Evolutionary conservation across 1,140 invertebrate genomes (phyloP).

Genomic region (Papilio dardanus): DNA sequence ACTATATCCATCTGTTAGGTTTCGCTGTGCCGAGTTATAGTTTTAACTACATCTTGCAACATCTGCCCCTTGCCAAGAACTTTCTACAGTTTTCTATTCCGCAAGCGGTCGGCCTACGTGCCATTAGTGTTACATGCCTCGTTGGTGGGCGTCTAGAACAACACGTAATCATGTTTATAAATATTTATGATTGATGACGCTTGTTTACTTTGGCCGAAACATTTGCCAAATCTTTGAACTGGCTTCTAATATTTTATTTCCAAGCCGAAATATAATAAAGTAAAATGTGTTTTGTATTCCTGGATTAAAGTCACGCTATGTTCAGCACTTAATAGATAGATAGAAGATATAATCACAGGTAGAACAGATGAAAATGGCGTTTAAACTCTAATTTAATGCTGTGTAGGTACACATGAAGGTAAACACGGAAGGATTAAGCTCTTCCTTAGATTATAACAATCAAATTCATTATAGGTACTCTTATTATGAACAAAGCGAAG

Average conservation of each 20-base stretch:
- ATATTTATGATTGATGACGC: conserved; percentile 32
- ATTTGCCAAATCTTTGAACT: background rate
- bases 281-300: too few relatives aligned
- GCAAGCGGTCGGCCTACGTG: conserved; percentile 44
- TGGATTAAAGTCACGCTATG: too few relatives aligned
- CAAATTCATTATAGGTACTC: background rate
- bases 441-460: too few relatives aligned
- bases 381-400: background rate
- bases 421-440: too few relatives aligned
- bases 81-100: conserved; percentile 55
- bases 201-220: conserved; percentile 35
- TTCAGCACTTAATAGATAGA: background rate
- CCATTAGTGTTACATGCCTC: conserved; percentile 46
- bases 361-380: background rate
- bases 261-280: background rate
- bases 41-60: conserved; percentile 34
- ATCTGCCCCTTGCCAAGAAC: conserved; percentile 49
- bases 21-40: conserved; percentile 19
- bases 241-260: background rate
- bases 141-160: conserved; percentile 42
- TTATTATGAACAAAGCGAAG: background rate
- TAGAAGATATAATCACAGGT: background rate
- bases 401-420: too few relatives aligned
- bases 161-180: conserved; percentile 28
- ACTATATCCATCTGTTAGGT: conserved; percentile 25